Conservation (phyloP, 2,888 invertebrate genomes). For the Acanthosepion esculentum region DNA sequence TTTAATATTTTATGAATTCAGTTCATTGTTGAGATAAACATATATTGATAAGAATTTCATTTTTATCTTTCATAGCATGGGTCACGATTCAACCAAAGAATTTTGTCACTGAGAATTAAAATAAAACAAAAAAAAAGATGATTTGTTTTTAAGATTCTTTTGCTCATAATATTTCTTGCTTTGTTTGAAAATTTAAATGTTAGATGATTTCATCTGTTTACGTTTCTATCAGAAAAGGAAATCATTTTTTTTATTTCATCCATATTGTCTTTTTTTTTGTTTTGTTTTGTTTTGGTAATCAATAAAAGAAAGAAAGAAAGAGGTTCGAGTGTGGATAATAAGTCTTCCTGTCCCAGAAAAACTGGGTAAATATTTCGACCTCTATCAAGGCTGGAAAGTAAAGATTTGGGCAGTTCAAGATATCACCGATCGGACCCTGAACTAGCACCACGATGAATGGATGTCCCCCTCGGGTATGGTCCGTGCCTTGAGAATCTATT, state of each 20-base stretch:
- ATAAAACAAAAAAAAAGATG: neutral
- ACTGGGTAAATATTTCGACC: too few species aligned
- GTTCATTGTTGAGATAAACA: neutral
- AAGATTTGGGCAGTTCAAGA: too few species aligned
- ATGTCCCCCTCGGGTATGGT: too few species aligned
- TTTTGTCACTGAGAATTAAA: neutral
- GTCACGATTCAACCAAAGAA: neutral
- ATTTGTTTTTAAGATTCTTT: neutral
- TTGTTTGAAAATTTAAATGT: constrained; percentile 4
- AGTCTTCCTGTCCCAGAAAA: too few species aligned
- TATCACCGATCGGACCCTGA: too few species aligned
- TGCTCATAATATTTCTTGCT: neutral
- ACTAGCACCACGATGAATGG: too few species aligned
- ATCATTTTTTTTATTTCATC: neutral
- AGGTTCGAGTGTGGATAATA: too few species aligned
- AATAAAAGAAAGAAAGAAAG: neutral
- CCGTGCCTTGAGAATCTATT: too few species aligned
- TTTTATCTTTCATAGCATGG: constrained; percentile 6
- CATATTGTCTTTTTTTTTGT: neutral
- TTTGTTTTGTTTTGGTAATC: neutral
- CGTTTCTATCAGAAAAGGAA: neutral
- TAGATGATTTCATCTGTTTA: neutral
- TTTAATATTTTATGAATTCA: neutral
- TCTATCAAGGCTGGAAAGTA: too few species aligned
- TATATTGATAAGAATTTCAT: neutral